Conservation (phyloP, 2,888 invertebrate species). For the Melinaea menophilus region DNA sequence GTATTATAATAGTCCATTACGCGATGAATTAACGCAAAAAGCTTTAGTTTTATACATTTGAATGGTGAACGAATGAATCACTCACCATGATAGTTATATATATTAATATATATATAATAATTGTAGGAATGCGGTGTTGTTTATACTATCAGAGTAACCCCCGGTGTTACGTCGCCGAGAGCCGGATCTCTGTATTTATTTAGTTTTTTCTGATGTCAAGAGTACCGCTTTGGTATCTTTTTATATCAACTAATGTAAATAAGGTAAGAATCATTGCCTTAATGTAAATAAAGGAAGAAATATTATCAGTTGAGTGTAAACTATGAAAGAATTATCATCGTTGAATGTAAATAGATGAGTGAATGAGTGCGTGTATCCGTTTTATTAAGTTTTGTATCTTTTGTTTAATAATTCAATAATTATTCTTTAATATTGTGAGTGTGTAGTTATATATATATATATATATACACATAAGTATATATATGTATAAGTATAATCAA, state of each 20-base stretch:
- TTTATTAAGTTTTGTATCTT: constrained; percentile 1
- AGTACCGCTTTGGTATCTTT: constrained; percentile 62
- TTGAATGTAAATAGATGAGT: constrained; percentile 52
- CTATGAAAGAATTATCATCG: constrained; percentile 55
- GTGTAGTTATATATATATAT: too few relatives aligned
- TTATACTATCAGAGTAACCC: constrained; percentile 54
- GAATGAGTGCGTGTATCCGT: constrained; percentile 37
- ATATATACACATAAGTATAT: too few relatives aligned
- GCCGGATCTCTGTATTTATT: constrained; percentile 62
- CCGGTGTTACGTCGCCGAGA: constrained; percentile 62
- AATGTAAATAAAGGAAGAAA: constrained; percentile 66
- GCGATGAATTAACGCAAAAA: too few relatives aligned
- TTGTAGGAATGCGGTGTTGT: constrained; percentile 35
- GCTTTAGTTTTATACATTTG: too few relatives aligned
- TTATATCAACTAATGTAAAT: constrained; percentile 69
- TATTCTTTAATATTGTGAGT: not conserved
- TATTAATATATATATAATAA: too few relatives aligned
- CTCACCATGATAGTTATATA: too few relatives aligned
- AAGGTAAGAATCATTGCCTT: constrained; percentile 59
- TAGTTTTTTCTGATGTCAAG: constrained; percentile 63
- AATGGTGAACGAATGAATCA: too few relatives aligned
- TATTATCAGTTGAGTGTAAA: constrained; percentile 64
- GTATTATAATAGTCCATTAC: not conserved
- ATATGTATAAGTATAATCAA: too few relatives aligned
- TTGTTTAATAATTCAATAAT: constrained; percentile 4